Base-by-base conservation (phyloP, 1,140 invertebrate genomes). In the Microplitis demolitor region DNA sequence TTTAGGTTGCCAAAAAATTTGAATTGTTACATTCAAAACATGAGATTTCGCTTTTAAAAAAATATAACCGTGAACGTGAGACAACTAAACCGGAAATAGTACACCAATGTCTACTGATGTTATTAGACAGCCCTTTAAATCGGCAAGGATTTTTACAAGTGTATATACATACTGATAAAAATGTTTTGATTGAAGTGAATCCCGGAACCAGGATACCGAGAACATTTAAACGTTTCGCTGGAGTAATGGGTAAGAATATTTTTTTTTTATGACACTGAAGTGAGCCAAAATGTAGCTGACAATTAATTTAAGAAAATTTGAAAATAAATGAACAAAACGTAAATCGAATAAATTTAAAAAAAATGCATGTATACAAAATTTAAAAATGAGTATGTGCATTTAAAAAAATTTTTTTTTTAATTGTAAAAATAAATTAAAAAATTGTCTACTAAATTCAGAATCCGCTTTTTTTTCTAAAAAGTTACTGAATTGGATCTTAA, bases 161-260 rank as follows among this genome's bases (percentile, higher is more conserved):
- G 0, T 99, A 98, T 82, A 91, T 99, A 73, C 95, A 96, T 77
- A 99, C 98, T 51, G 95, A 94, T 78, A 95, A 96, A 82, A 99
- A 99, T 92, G 97, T 99, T 58, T 88, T 99, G 0, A 99, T 99
- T 80, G 97, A 99, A 93, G 92, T 99, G 24, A 97, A 98, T 88
- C 98, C 98, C 56, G 97, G 99, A 87, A 99, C 98, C 6, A 92
- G 98, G 82, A 98, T 99, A 83, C 98, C 98, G 0, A 91, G 98
- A 79, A 99, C 98, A 11, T 99, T 98, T 83, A 98, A 99, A 83
- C 90, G 98, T 82, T 99, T 99, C 91, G 96, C 97, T 82, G 98
- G 97, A 56, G 87, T 99, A 16, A 99, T 99, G 93, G 96, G 96
- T 97, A 90, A 45, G 4, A 24, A 24, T 24, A 24, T 24, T 24